phyloP scores from a whole-genome alignment of 2,113 vertebrate genomes.

The Craseonycteris thonglongyai region DNA sequence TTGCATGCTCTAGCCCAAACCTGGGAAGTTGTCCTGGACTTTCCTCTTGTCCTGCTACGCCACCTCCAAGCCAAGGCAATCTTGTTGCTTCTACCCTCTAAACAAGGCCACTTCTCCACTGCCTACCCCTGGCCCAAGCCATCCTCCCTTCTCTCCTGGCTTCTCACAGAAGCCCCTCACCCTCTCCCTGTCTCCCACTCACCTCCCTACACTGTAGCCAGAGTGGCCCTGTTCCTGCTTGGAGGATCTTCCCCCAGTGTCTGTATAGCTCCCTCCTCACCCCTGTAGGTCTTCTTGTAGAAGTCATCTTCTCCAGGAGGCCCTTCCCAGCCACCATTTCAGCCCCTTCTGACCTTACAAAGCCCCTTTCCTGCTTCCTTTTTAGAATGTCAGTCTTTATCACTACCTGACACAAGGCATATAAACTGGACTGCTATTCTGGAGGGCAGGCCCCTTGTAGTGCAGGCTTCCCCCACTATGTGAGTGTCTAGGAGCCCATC shows the following conservation, averaged over 20 bases:
- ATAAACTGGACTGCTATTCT: too few relatives aligned
- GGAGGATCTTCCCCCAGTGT: rapidly evolving
- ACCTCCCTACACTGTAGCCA: not conserved
- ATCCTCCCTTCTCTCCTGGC: too few relatives aligned
- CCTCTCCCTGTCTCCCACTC: not conserved
- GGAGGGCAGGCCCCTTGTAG: too few relatives aligned
- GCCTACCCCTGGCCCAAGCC: not conserved
- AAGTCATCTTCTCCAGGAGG: not conserved
- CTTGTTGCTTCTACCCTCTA: not conserved
- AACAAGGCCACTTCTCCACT: not conserved
- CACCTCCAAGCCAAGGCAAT: not conserved
- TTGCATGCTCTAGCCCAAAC: not conserved
- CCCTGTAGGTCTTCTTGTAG: not conserved
- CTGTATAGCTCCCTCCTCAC: not conserved
- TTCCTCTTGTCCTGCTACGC: not conserved
- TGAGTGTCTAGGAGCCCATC: too few relatives aligned
- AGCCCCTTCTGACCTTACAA: not conserved
- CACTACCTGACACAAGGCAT: too few relatives aligned
- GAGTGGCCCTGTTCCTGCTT: not conserved
- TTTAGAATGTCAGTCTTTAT: not conserved
- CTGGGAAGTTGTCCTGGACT: too few relatives aligned
- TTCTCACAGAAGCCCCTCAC: not conserved
- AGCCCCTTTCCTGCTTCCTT: not conserved
- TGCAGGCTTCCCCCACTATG: too few relatives aligned
- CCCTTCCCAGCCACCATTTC: not conserved